Conservation (phyloP, 1,140 invertebrate species). For the Lordiphosa mommai region DNA sequence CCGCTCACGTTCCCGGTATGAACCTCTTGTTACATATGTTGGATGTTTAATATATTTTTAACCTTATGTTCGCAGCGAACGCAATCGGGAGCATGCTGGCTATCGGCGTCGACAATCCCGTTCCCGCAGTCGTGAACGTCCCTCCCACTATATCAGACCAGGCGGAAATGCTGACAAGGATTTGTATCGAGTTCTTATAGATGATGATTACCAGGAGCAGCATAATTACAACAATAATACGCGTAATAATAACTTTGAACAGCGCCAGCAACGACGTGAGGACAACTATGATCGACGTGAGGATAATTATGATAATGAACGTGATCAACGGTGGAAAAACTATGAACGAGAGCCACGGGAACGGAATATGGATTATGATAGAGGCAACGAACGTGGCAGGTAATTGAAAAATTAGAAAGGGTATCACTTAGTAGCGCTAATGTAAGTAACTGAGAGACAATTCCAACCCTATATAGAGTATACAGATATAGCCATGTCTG, state of each 20-base stretch:
- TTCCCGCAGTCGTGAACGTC: slow-evolving; percentile 66
- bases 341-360: slow-evolving; percentile 49
- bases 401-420: too few relatives aligned
- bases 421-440: too few relatives aligned
- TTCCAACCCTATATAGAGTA: too few relatives aligned
- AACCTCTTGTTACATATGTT: background rate
- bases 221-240: slow-evolving; percentile 20
- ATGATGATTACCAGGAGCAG: slow-evolving; percentile 72
- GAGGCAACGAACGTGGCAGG: slow-evolving; percentile 36
- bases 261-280: slow-evolving; percentile 13
- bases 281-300: slow-evolving; percentile 17
- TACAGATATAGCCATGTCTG: too few relatives aligned
- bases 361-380: slow-evolving; percentile 44
- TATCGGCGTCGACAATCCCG: slow-evolving; percentile 44
- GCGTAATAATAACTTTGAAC: slow-evolving; percentile 35
- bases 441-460: too few relatives aligned
- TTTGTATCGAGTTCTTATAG: slow-evolving; percentile 68
- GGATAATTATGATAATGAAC: slow-evolving; percentile 12
- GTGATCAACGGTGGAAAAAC: slow-evolving; percentile 51
- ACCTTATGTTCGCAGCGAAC: slow-evolving; percentile 25
- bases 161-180: slow-evolving; percentile 55
- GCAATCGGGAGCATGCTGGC: slow-evolving; percentile 35
- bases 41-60: background rate
- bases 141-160: slow-evolving; percentile 38
- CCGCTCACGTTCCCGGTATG: slow-evolving; percentile 61